These are phyloP conservation scores for Desoria tigrina DNA, from an alignment of 2,888 invertebrate species.

Conservation along the genomic window DNA sequence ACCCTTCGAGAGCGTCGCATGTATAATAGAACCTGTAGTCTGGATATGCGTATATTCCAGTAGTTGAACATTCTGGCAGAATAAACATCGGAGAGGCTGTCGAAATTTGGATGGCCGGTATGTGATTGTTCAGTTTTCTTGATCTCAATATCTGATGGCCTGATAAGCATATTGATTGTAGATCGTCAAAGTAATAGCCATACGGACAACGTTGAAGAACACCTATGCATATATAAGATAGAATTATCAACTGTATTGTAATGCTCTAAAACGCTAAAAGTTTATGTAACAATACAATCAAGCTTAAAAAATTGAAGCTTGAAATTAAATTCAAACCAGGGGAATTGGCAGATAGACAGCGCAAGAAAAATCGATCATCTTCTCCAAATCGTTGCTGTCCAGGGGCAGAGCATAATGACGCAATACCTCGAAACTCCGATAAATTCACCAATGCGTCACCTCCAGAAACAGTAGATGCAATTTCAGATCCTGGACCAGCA, in stretches of 20 bases:
- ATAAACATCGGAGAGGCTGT: constrained; percentile 45
- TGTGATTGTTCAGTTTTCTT: not conserved
- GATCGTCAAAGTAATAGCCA: constrained; percentile 42
- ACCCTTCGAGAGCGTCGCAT: constrained; percentile 33
- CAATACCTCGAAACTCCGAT: constrained; percentile 29
- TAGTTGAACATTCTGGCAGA: constrained; percentile 33
- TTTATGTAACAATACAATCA: not conserved
- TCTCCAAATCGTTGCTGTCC: no score
- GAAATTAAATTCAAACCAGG: constrained; percentile 21
- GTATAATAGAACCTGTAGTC: constrained; percentile 47
- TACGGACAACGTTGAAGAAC: constrained; percentile 35
- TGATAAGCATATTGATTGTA: constrained; percentile 24
- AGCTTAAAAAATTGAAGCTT: not conserved
- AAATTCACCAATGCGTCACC: constrained; percentile 10
- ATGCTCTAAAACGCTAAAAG: not conserved
- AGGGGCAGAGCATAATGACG: constrained; percentile 26
- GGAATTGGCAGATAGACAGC: constrained; percentile 17
- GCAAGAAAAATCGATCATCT: constrained; percentile 40
- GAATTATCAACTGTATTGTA: not conserved
- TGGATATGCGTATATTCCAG: constrained; percentile 40
- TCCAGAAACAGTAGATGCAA: constrained; percentile 12
- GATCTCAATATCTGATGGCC: constrained; percentile 18
- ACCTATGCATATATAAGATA: constrained; percentile 32
- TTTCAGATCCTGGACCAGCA: constrained; percentile 26
- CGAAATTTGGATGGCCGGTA: constrained; percentile 27